Percentiles rank a stretch among this genome's conserved stretches.
Conservation (phyloP, 2,113 vertebrate genomes). For the Siniperca chuatsi region DNA sequence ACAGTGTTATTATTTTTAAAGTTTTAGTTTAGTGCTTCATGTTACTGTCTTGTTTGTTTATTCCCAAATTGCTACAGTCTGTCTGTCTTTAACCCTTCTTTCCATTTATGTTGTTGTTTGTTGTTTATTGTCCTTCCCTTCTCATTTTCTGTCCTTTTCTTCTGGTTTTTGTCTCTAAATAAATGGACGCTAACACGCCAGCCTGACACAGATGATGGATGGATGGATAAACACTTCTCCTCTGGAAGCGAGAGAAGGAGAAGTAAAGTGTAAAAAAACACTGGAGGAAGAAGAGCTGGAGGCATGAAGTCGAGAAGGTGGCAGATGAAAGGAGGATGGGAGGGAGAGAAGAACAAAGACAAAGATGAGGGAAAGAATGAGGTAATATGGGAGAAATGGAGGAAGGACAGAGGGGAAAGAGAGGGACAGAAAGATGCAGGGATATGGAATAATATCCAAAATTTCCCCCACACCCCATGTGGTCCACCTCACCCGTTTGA, state of each 20-base stretch:
- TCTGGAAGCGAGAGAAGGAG: neutral
- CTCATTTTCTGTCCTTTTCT: neutral
- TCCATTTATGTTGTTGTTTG: rapidly evolving
- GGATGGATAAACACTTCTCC: conserved; percentile 8
- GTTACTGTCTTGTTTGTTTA: conserved; percentile 8
- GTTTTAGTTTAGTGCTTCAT: conserved; percentile 19
- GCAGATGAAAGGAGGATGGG: neutral
- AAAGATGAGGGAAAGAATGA: neutral
- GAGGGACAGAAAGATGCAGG: neutral
- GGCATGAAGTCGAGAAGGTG: neutral
- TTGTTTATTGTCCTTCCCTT: neutral
- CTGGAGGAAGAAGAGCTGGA: neutral
- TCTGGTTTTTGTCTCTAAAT: neutral
- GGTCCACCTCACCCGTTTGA: conserved; percentile 3
- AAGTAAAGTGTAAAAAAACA: neutral
- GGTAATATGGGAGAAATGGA: neutral
- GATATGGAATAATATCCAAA: neutral
- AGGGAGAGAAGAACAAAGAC: conserved; percentile 1
- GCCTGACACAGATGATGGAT: conserved; percentile 21
- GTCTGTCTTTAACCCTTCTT: neutral
- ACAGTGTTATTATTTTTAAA: neutral
- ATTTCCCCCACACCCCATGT: neutral
- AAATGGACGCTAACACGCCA: neutral
- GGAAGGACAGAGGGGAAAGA: neutral
- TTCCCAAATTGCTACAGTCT: neutral